A percentile compares a stretch with the other conserved stretches of the same genome.
Conservation (phyloP, 2,888 invertebrate genomes). For the Heliconius charithonia region DNA sequence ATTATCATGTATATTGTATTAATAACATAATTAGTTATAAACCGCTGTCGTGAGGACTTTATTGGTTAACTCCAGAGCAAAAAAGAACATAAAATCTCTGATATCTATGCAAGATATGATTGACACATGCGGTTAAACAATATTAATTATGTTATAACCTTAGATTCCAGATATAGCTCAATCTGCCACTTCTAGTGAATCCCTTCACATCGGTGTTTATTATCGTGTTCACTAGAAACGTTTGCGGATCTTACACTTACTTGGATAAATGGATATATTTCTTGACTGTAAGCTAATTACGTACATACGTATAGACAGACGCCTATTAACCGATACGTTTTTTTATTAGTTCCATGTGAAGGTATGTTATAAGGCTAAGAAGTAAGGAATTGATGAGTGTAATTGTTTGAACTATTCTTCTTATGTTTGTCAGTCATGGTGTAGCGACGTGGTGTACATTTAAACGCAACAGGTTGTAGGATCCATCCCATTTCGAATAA, state of each 20-base stretch:
- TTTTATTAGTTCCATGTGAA: slow-evolving; percentile 35
- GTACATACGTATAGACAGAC: slow-evolving; percentile 42
- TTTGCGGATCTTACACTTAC: slow-evolving; percentile 69
- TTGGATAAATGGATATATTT: slow-evolving; percentile 61
- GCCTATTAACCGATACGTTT: slow-evolving; percentile 31
- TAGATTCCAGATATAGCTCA: slow-evolving; percentile 15
- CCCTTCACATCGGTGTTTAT: slow-evolving; percentile 49
- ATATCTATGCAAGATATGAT: background rate
- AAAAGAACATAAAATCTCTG: background rate
- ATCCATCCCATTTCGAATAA: too few relatives aligned
- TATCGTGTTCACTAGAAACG: slow-evolving; percentile 67
- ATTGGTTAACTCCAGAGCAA: background rate
- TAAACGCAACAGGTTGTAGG: too few relatives aligned
- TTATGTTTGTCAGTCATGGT: background rate
- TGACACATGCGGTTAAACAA: slow-evolving; percentile 23
- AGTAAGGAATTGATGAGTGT: slow-evolving; percentile 15
- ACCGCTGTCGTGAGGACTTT: slow-evolving; percentile 5
- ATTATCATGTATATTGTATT: background rate
- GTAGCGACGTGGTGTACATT: too few relatives aligned
- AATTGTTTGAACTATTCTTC: background rate
- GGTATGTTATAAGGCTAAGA: slow-evolving; percentile 23
- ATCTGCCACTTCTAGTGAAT: slow-evolving; percentile 41
- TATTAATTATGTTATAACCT: slow-evolving; percentile 23
- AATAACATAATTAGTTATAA: background rate
- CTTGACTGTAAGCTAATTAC: slow-evolving; percentile 67